A percentile compares a stretch with the other conserved stretches of the same genome.
Evolutionary conservation across 2,888 invertebrate species (phyloP).

Genomic region (Tetrapedia diversipes): DNA sequence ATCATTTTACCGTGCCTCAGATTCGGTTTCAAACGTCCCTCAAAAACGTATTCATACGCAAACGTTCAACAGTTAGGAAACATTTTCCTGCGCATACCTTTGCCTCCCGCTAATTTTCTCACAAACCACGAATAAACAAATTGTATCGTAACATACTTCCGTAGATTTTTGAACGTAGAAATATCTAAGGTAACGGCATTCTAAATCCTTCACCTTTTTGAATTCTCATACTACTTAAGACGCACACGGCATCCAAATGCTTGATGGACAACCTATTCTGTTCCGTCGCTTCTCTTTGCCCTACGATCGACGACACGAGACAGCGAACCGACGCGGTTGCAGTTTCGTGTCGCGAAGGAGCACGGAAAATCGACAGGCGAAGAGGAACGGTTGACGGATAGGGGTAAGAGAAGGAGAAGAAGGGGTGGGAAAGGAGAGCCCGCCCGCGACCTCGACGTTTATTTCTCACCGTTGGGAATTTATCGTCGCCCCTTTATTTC

Average conservation of each 20-base stretch:
- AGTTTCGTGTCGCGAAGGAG: constrained; percentile 9
- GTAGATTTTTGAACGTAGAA: too few relatives aligned
- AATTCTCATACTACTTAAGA: too few relatives aligned
- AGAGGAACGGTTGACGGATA: neutral
- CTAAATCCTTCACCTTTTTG: too few relatives aligned
- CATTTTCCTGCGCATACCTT: too few relatives aligned
- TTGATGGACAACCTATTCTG: too few relatives aligned
- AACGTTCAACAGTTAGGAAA: too few relatives aligned
- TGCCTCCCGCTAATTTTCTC: too few relatives aligned
- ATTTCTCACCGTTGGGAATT: constrained; percentile 56
- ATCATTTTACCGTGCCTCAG: neutral
- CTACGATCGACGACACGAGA: neutral
- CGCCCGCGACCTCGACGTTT: constrained; percentile 55
- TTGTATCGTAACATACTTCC: too few relatives aligned
- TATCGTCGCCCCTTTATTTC: constrained; percentile 57
- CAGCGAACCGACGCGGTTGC: neutral
- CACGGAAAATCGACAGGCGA: constrained; percentile 37
- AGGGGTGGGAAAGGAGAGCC: constrained; percentile 2
- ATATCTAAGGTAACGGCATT: too few relatives aligned
- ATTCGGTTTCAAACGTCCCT: neutral
- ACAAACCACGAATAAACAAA: too few relatives aligned
- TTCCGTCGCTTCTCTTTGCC: too few relatives aligned
- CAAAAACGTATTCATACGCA: neutral
- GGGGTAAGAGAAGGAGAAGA: neutral
- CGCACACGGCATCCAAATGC: too few relatives aligned